Percentiles rank a stretch among this genome's conserved stretches.
Conservation (phyloP, 2,888 invertebrate species). For the Acanthococcus lagerstroemiae region DNA sequence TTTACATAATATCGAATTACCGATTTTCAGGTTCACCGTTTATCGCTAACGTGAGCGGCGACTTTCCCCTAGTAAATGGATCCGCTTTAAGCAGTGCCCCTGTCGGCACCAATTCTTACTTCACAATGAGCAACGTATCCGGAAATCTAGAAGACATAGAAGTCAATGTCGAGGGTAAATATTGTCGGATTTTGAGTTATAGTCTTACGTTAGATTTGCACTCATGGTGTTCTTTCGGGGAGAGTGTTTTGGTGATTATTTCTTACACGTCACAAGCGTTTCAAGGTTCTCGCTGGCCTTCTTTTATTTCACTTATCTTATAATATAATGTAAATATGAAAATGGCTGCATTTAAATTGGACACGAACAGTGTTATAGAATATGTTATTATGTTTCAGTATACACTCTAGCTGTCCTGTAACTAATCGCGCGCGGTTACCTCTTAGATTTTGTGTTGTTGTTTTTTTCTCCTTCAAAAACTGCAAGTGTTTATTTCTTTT, state of each 20-base stretch:
- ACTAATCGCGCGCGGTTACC: too few species aligned
- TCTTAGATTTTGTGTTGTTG: too few species aligned
- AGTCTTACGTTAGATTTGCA: background rate
- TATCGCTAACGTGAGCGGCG: constrained; percentile 63
- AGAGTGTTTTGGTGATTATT: constrained; percentile 17
- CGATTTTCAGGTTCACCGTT: constrained; percentile 84
- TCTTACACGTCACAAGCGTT: background rate
- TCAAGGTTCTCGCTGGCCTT: too few species aligned
- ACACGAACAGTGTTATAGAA: too few species aligned
- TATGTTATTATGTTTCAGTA: too few species aligned
- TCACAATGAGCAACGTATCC: constrained; percentile 50
- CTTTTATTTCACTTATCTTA: too few species aligned
- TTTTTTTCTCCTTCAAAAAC: background rate
- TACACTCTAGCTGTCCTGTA: too few species aligned
- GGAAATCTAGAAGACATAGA: constrained; percentile 86
- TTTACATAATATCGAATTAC: too few species aligned
- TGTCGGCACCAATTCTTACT: constrained; percentile 47
- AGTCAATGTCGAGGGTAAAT: constrained; percentile 90
- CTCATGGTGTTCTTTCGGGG: constrained; percentile 1
- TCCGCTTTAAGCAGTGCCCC: constrained; percentile 49
- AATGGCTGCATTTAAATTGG: too few species aligned
- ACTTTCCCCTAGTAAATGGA: constrained; percentile 49
- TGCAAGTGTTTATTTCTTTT: constrained; percentile 18
- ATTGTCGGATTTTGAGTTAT: background rate
- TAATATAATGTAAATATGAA: too few species aligned